Base-by-base conservation (phyloP, 2,888 invertebrate genomes). In the Xiphydria camelus region DNA sequence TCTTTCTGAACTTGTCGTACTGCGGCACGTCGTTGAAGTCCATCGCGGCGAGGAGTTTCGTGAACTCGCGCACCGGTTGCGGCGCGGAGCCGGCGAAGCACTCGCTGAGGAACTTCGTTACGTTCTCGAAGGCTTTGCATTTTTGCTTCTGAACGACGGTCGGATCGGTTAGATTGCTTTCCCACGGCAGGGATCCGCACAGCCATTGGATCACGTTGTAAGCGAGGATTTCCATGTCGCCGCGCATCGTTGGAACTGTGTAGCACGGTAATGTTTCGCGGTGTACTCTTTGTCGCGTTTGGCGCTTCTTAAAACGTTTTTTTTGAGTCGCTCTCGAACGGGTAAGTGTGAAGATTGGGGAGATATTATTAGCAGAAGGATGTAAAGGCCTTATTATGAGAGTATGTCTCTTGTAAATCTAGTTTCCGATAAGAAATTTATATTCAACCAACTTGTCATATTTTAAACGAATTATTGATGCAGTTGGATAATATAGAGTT, bases 181-280 rank as follows among this genome's bases (percentile, higher is more conserved):
- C 88, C 96, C 96, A 97, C 0, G 95, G 95, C 54, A 97, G 77
- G 49, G 80, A 79, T 0, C 89, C 87, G 17, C 86, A 85, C 29
- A 92, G 68, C 98, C 98, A 98, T 65, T 94, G 91, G 29, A 97
- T 82, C 70, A 98, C 79, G 77, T 97, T 98, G 74, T 92, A 99
- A 1, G 86, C 92, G 3, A 98, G 80, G 56, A 96, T 93, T 79
- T 99, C 97, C 12, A 98, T 77, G 76, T 99, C 98, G 0, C 95
- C 91, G 32, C 97, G 81, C 83, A 90, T 87, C 9, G 93, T 93
- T 21, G 89, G 79, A 34, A 87, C 87, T 80, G 75, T 70, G n/a
- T n/a, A n/a, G n/a, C n/a, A n/a, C n/a, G n/a, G n/a, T n/a, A n/a
- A n/a, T n/a, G n/a, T n/a, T n/a, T n/a, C n/a, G n/a, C n/a, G n/a